Evolutionary conservation across 2,888 invertebrate species (phyloP).

Genomic region (Tenodera sinensis): DNA sequence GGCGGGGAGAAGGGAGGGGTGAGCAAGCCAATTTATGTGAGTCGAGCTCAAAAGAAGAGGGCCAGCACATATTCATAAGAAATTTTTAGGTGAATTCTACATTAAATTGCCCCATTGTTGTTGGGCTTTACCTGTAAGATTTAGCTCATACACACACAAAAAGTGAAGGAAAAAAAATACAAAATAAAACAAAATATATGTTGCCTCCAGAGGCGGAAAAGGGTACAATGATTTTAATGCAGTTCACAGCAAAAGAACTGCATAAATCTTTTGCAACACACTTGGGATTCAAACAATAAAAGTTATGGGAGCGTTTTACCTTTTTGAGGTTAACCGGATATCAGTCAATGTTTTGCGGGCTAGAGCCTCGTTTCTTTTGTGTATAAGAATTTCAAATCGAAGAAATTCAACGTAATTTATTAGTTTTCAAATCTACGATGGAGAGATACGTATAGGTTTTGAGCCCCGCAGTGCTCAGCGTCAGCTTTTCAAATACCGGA

Average conservation of each 20-base stretch:
- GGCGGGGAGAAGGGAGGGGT: not conserved
- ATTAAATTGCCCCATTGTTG: not conserved
- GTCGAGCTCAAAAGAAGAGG: not conserved
- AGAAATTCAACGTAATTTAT: not conserved
- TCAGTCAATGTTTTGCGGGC: not conserved
- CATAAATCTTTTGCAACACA: not conserved
- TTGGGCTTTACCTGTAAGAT: not conserved
- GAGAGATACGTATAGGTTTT: not conserved
- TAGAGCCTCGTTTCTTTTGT: not conserved
- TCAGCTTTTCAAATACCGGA: not conserved
- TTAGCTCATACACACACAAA: not conserved
- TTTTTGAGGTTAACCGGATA: not conserved
- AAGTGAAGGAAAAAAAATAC: not conserved
- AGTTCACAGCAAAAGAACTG: not conserved
- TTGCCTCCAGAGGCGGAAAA: not conserved
- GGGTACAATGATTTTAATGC: not conserved
- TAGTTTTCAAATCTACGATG: not conserved
- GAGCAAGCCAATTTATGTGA: not conserved
- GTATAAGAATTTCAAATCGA: not conserved
- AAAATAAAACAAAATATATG: not conserved
- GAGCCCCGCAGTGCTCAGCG: not conserved
- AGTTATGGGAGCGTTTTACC: not conserved
- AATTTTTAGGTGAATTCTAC: not conserved
- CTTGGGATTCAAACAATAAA: not conserved
- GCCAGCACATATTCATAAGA: not conserved